phyloP scores from a whole-genome alignment of 2,888 invertebrate species.

The Cheilosia pagana region DNA sequence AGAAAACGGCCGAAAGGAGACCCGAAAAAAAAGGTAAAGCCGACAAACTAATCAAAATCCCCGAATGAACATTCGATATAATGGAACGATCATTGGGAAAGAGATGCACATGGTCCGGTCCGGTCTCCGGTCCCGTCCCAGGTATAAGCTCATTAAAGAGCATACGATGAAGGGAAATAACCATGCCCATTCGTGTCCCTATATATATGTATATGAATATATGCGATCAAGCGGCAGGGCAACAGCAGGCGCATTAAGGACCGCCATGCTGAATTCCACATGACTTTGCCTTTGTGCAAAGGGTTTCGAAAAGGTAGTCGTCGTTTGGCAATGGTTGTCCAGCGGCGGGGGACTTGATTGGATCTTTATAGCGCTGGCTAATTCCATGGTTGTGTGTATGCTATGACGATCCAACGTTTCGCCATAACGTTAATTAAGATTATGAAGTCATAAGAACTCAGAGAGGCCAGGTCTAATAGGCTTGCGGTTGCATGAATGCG shows the following conservation, averaged over 20 bases:
- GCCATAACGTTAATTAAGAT: conserved; percentile 83
- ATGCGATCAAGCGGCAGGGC: conserved; percentile 24
- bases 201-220: too few relatives aligned
- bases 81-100: conserved; percentile 69
- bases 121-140: conserved; percentile 35
- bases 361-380: conserved; percentile 73
- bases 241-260: conserved; percentile 68
- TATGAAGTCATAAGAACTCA: conserved; percentile 83
- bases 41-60: conserved; percentile 75
- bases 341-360: conserved; percentile 66
- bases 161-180: conserved; percentile 74
- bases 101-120: conserved; percentile 58
- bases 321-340: conserved; percentile 44
- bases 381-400: conserved; percentile 67
- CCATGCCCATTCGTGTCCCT: conserved; percentile 72
- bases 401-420: conserved; percentile 66
- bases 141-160: conserved; percentile 73
- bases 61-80: conserved; percentile 68
- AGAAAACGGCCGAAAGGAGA: conserved; percentile 30
- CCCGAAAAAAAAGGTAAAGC: conserved; percentile 48
- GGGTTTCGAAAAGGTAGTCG: conserved; percentile 19
- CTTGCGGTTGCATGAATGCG: conserved; percentile 74
- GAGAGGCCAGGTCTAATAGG: conserved; percentile 61
- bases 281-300: conserved; percentile 38
- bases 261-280: conserved; percentile 75